Base-by-base conservation (phyloP, 2,888 invertebrate species). In the Hypomecis punctinalis region DNA sequence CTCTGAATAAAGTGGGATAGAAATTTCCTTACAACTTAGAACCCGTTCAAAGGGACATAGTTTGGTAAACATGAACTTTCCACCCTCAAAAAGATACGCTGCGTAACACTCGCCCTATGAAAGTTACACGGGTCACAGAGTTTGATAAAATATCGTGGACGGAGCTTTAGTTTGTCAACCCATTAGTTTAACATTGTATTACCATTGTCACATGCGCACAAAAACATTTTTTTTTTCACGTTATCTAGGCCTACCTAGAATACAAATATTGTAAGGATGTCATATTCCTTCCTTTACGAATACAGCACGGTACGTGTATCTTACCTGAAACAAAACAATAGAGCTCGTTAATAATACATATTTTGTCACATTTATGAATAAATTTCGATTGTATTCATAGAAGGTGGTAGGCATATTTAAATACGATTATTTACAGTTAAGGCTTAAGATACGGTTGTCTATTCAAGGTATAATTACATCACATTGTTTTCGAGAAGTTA, bases 321-420 rank as follows among this genome's bases (percentile, higher is more conserved):
- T 83, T 86, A 85, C 85, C 84, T 85, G 81, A 54, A 85, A 83
- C 79, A 80, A 84, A 77, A 75, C 70, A 80, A 82, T 68, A 63
- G 42, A 60, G 39, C 46, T 55, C 35, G 46, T 67, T 59, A 60
- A 55, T 63, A 52, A 67, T 69, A 63, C 57, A 61, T 66, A 68
- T 66, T 68, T 67, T 66, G 59, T 54, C 66, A 61, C 55, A 55
- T 55, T 49, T 61, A 54, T 59, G 47, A 55, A 62, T 48, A 43
- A 11, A 48, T 61, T 61, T 47, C 35, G 11, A 67, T 61, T 61
- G 45, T 60, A 58, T 55, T 60, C 64, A 49, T 67, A 53, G 9
- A 47, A 47, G 39, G 23, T 47, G 46, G 11, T 56, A 48, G 45
- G 36, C 46, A 54, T 49, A 63, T 63, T 67, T 57, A 35, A 45